Base-by-base conservation (phyloP, 1,140 invertebrate genomes). In the Diabrotica undecimpunctata region DNA sequence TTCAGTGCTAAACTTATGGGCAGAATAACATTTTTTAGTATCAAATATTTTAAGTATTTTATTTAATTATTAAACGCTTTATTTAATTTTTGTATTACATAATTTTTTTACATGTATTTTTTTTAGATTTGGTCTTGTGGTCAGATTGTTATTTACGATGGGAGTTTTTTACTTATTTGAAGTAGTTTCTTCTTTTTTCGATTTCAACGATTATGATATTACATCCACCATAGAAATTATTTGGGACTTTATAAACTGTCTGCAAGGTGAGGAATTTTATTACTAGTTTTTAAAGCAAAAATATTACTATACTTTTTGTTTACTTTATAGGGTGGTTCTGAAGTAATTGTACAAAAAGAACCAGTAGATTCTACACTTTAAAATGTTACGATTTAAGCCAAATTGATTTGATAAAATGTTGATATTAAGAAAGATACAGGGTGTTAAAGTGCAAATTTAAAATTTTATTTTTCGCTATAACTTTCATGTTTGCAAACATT, bases 81-180 rank as follows among this genome's bases (percentile, higher is more conserved):
- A n/a, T 57, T 13, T 64, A 9, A 50, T 65, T 38, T 35, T 10
- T 14, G 25, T 51, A 61, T 46, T 41, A 41, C 54, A 9, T 7
- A 2, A 25, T 25, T 25, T 25, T 25, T 4, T 25, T 25, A 25
- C n/a, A 35, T 59, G 58, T 13, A 65, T 62, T 6, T 13, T 57
- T 66, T 69, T 64, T 61, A 87, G 85, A 63, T 80, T 86, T 41
- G 66, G 81, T 8, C 77, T 87, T 69, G 82, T 83, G 61, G 54
- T 83, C 2, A 86, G 86, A 72, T 67, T 87, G 10, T 85, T 84
- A 68, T 54, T 86, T n/a, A 80, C 85, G 0, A 86, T 86, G 85
- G 85, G 86, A 36, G 80, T 87, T 7, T 79, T 79, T 0, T 86
- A 84, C 82, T 70, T 78, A 0, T 75, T 82, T 4, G 85, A 87